Evolutionary conservation across 1,140 invertebrate species (phyloP).

Genomic region (Subanguina moxae): DNA sequence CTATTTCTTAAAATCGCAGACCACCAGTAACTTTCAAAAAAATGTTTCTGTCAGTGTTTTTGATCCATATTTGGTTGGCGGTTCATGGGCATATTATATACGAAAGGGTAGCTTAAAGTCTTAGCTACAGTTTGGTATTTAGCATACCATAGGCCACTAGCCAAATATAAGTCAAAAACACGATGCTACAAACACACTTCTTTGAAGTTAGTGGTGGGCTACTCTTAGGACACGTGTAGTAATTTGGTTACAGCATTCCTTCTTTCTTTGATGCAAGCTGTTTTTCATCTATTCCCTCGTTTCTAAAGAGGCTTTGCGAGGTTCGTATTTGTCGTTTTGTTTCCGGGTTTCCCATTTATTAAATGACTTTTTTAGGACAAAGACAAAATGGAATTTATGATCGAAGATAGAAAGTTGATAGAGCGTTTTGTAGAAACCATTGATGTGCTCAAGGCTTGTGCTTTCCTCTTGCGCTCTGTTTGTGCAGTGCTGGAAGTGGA

Average conservation of each 20-base stretch:
- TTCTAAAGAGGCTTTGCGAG: not conserved
- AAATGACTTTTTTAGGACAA: not conserved
- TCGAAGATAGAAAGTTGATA: not conserved
- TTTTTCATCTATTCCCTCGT: not conserved
- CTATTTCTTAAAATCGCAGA: no score
- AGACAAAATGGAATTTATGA: not conserved
- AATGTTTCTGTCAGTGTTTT: no score
- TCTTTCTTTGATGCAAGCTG: not conserved
- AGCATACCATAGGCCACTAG: no score
- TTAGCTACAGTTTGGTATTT: no score
- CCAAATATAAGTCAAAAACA: no score
- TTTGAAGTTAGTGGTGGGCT: no score
- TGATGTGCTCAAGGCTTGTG: conserved; percentile 43
- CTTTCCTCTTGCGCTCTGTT: conserved; percentile 49
- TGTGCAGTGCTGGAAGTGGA: conserved; percentile 45
- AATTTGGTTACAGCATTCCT: not conserved
- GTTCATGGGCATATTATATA: no score
- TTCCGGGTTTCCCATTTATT: not conserved
- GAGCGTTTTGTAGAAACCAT: conserved; percentile 19
- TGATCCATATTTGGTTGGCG: no score
- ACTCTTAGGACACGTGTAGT: no score
- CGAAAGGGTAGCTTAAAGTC: no score
- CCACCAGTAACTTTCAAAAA: no score
- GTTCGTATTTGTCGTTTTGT: not conserved
- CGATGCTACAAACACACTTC: no score